phyloP scores from a whole-genome alignment of 2,888 invertebrate genomes.

The Euzetes globulus region DNA sequence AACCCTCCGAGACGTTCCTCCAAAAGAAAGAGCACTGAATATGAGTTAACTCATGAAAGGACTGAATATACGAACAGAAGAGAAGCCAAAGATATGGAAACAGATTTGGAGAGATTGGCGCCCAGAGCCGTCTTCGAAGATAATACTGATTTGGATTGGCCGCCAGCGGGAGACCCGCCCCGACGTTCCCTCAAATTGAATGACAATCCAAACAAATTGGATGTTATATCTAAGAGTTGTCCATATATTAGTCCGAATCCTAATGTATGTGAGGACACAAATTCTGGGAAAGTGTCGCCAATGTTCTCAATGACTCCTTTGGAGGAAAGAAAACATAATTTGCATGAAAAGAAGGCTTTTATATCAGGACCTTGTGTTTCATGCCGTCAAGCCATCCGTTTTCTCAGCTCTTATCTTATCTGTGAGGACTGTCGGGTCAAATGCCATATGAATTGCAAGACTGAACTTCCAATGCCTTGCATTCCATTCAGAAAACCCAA shows the following conservation, averaged over 20 bases:
- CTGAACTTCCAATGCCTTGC: constrained; percentile 74
- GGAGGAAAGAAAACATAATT: constrained; percentile 36
- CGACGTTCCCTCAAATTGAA: not conserved
- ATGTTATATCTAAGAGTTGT: not conserved
- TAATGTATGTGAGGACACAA: not conserved
- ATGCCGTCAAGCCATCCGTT: constrained; percentile 58
- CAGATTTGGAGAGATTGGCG: not conserved
- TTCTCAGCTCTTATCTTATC: constrained; percentile 71
- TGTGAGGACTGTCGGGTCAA: constrained; percentile 76
- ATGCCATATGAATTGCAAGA: constrained; percentile 77
- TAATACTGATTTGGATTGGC: not conserved
- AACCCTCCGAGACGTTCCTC: not conserved
- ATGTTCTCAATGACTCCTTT: constrained; percentile 4
- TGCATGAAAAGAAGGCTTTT: constrained; percentile 29
- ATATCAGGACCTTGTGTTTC: constrained; percentile 56
- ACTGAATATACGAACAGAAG: not conserved
- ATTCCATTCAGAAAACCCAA: constrained; percentile 54
- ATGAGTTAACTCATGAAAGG: not conserved
- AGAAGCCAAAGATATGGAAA: not conserved
- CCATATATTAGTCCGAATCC: not conserved
- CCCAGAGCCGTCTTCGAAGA: not conserved
- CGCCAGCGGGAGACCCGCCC: not conserved
- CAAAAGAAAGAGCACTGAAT: constrained; percentile 8
- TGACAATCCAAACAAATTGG: not conserved
- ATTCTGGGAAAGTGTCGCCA: not conserved